Evolutionary conservation across 2,888 invertebrate species (phyloP), one percentile per base, ranked within the genome.

Genomic region (Sphaerophoria taeniata): DNA sequence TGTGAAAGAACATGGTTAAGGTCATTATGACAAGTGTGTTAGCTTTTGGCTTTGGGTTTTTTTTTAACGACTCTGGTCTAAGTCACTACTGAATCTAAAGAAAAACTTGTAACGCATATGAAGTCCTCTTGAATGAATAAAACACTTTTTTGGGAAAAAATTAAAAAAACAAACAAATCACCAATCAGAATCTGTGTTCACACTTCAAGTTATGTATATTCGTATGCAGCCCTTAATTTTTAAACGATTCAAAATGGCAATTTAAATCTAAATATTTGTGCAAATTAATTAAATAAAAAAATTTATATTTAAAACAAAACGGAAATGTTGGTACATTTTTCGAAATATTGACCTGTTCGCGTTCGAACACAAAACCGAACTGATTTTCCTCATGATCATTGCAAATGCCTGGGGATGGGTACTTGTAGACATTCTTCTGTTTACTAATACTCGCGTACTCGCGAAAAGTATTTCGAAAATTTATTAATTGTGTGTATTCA

Each of bases 331-430:
- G n/a, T 47, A 9, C 33, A 14, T 33, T 14, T 14, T 0, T 33
- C 34, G 9, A 72, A 34, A 49, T 34, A 61, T 72, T 39, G 31
- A 33, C n/a, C 69, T 72, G 67, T 56, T 80, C 67, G 55, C 60
- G 47, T 55, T 75, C 84, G 60, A 56, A 61, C 72, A 36, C 61
- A 72, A 84, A 79, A 61, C 56, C 69, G 16, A 16, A 84, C 84
- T 84, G 84, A 84, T 60, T 70, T 36, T 56, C n/a, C 12, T 51
- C 24, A 63, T 11, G 55, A 74, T 65, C 34, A 33, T 47, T 43
- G 43, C 1, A 67, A 61, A 43, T 43, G 33, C 71, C 24, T 49
- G 61, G 49, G 65, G 14, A 67, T 60, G 45, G 60, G 49, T 67
- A 7, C 39, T 39, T 39, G 39, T 39, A 7, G 39, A 7, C 9